Evolutionary conservation across 64 coral and sea anemone genomes (phyloP), one percentile per base, ranked within the genome.

Genomic region (Actinia tenebrosa): DNA sequence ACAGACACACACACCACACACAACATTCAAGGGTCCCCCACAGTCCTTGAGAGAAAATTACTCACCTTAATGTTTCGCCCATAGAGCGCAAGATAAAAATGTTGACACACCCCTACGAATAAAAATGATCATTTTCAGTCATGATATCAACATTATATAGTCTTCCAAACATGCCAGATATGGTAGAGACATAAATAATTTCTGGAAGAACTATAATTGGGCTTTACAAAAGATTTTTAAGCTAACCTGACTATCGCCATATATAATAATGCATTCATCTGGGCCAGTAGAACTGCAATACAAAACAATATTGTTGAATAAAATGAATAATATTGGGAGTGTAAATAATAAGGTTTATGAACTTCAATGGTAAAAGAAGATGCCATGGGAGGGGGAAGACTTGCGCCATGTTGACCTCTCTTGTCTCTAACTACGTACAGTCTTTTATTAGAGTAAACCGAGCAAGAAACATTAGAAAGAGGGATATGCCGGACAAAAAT

Each of bases 201-300:
- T 55, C 53, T 55, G 53, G 61, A 64, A 64, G 17, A 6, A 20
- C 61, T 6, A 20, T 19, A 19, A 64, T 19, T 3, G 3, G 16
- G 19, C 15, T 64, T 64, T 23, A 19, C 60, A 45, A 84, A 50
- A 77, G 47, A 4, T 50, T 50, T 8, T 50, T 50, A 8, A 53
- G 60, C 56, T 90, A 46, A 91, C 93, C 91, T 90, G 88, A 77
- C 91, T 99, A 77, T 99, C 97, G 13, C 97, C 97, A 89, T 99
- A 95, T 86, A 99, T 92, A 61, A 99, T 91, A 71, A 94, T 95
- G 84, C 97, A 99, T 53, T 99, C 97, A 75, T 99, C 97, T 37
- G 91, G 84, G 16, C 91, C 93, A 53, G 97, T 94, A 26, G 97
- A 95, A 64, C 97, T 81, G 63, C 37, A 75, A 75, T 11, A 75